phyloP scores from a whole-genome alignment of 2,113 vertebrate species.

The Pseudorhombus dupliciocellatus region DNA sequence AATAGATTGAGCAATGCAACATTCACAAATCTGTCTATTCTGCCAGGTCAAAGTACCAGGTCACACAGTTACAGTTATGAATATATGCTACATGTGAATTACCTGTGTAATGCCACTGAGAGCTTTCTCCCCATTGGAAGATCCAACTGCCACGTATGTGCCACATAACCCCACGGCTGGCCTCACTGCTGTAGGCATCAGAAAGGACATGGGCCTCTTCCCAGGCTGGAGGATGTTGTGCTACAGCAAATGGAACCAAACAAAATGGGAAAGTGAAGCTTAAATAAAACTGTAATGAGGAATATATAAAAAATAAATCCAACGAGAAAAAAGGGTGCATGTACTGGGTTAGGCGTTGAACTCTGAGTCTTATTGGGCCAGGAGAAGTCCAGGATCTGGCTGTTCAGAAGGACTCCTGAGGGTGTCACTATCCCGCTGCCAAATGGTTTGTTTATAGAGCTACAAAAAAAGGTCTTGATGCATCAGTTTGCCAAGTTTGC shows the following conservation, averaged over 20 bases:
- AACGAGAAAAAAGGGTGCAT: conserved; percentile 20
- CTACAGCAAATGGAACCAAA: conserved; percentile 71
- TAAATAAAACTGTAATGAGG: neutral
- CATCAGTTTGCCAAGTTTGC: neutral
- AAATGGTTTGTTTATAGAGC: conserved; percentile 95
- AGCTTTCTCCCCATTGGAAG: conserved; percentile 87
- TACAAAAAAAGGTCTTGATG: conserved; percentile 63
- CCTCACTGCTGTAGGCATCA: conserved; percentile 91
- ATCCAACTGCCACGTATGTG: conserved; percentile 91
- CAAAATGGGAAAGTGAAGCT: conserved; percentile 10
- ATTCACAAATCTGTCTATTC: neutral
- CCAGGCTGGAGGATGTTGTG: conserved; percentile 86
- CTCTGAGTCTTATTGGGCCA: conserved; percentile 89
- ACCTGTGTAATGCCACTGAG: conserved; percentile 94
- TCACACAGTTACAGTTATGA: too few species aligned
- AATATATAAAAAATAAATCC: neutral
- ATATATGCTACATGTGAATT: neutral
- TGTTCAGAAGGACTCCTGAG: conserved; percentile 95
- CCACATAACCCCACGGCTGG: conserved; percentile 91
- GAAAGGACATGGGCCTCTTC: conserved; percentile 92
- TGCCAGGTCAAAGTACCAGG: neutral
- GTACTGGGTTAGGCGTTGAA: conserved; percentile 83
- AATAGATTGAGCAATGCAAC: neutral
- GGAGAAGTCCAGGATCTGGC: conserved; percentile 96
- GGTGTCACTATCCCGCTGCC: conserved; percentile 93